Evolutionary conservation across 2,888 invertebrate species (phyloP).

Genomic region (Adineta ricciae): DNA sequence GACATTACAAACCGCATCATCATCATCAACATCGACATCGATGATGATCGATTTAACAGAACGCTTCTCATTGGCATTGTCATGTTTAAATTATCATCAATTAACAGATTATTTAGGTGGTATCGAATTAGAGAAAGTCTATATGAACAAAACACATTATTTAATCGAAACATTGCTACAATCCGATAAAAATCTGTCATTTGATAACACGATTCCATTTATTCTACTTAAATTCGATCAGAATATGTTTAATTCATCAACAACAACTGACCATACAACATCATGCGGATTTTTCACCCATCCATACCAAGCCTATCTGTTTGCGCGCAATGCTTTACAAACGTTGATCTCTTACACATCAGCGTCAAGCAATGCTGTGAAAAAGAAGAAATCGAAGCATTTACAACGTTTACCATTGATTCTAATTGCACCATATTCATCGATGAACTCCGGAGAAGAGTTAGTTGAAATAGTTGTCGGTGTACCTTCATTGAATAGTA

Average conservation of each 20-base stretch:
- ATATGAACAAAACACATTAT: background rate
- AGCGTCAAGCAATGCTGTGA: background rate
- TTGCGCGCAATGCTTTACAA: background rate
- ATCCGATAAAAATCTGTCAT: slow-evolving; percentile 1
- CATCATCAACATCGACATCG: background rate
- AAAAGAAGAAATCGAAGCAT: background rate
- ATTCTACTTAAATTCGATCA: slow-evolving; percentile 11
- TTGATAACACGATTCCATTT: slow-evolving; percentile 10
- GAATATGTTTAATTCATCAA: slow-evolving; percentile 15
- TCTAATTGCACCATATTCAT: background rate
- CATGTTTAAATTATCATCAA: background rate
- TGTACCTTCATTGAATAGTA: background rate
- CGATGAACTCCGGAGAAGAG: background rate
- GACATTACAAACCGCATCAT: background rate
- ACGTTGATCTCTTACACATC: background rate
- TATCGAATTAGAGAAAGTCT: background rate
- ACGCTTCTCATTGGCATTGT: background rate
- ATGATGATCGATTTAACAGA: background rate
- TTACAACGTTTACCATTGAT: slow-evolving; percentile 20
- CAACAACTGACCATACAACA: background rate
- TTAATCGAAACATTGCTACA: background rate
- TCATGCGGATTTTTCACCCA: background rate
- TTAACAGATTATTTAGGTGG: background rate
- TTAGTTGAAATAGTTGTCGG: background rate
- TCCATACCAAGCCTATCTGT: slow-evolving; percentile 18